Percentiles rank a stretch among this genome's conserved stretches.
These are phyloP conservation scores for Enteromius fasciolatus DNA, from an alignment of 2,797 vertebrate species.

Conservation along the genomic window DNA sequence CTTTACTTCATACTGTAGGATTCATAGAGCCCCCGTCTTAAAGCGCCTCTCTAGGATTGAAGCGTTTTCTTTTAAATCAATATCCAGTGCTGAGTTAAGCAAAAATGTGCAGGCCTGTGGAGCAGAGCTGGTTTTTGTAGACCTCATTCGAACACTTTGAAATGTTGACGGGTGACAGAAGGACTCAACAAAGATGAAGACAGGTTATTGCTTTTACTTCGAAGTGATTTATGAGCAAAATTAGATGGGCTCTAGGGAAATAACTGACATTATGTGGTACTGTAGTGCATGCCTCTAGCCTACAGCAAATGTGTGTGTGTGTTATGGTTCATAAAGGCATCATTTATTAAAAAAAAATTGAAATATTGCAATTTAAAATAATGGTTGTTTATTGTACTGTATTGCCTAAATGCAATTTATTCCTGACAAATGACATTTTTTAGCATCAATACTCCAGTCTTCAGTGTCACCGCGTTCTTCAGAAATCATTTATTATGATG, in stretches of 20 bases:
- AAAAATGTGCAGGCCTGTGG: background rate
- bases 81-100: constrained; percentile 4
- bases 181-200: background rate
- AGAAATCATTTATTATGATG: background rate
- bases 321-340: background rate
- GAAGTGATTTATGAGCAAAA: background rate
- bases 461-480: no score
- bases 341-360: background rate
- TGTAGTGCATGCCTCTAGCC: background rate
- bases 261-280: background rate
- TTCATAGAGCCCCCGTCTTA: background rate
- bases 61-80: constrained; percentile 30
- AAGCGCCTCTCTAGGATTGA: background rate
- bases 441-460: no score
- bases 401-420: background rate
- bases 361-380: background rate
- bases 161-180: background rate
- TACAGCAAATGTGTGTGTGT: background rate
- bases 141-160: background rate
- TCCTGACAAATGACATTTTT: background rate
- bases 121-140: background rate
- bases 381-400: background rate
- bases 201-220: background rate
- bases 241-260: background rate
- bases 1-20: constrained; percentile 8